Evolutionary conservation across 2,888 invertebrate species (phyloP), one percentile per base, ranked within the genome.

Genomic region (Pristionchus entomophagus): DNA sequence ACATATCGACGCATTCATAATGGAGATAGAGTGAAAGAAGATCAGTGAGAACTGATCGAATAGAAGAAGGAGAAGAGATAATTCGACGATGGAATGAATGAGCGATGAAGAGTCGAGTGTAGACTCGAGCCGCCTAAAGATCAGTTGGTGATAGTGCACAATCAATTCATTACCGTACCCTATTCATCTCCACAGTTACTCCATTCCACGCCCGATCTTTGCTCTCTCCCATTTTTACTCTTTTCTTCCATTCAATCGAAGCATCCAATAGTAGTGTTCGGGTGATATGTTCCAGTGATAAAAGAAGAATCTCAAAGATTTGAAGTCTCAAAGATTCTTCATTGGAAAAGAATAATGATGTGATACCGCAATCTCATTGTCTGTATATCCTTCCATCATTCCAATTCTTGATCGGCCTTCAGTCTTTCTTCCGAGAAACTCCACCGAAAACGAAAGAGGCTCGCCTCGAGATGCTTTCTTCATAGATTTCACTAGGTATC

Each of bases 401-500:
- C 88, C 89, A 38, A 89, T 88, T 2, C 84, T 84, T 17, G 88
- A 88, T 26, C 84, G 77, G 10, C 86, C 83, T 26, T 86, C 83
- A 26, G 41, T 83, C 14, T 85, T 88, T 65, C 41, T 51, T 26
- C 80, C 88, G 35, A 91, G 86, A 85, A 91, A 91, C 17, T 85
- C 87, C 19, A 90, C 88, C 80, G 90, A 85, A n/a, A 81, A 86
- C 22, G 87, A 86, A 12, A 88, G 65, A 22, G 88, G 45, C 38
- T 84, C 69, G 17, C 88, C 88, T n/a, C 94, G 91, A 0, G 86
- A 86, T 0, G 86, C 86, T 29, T 49, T 26, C 32, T 77, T 86
- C 14, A 87, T 88, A 0, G 86, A 87, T 69, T 97, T 97, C 85
- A 97, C 95, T 73, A 97, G 94, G 94, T 96, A 97, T 89, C 96